These are phyloP conservation scores for Frankliniella intonsa DNA, from an alignment of 2,888 invertebrate genomes.

Conservation along the genomic window DNA sequence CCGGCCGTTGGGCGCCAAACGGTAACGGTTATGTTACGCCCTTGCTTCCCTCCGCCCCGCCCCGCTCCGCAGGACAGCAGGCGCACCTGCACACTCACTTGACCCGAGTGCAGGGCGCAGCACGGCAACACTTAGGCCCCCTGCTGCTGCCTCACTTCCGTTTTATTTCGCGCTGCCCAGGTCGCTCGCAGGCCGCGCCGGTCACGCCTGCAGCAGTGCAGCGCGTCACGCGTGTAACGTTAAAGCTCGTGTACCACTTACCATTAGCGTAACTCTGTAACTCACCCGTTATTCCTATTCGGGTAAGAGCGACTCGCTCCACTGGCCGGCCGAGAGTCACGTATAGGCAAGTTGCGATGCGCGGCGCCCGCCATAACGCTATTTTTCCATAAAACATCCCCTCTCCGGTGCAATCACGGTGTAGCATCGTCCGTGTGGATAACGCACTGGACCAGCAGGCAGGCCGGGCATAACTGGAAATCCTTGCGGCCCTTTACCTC, in stretches of 20 bases:
- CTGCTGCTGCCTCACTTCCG: not conserved
- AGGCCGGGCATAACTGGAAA: not conserved
- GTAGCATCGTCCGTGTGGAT: not conserved
- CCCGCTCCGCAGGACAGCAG: not conserved
- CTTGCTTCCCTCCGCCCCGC: not conserved
- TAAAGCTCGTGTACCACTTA: not conserved
- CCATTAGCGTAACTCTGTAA: not conserved
- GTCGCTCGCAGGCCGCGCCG: not conserved
- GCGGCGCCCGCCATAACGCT: too few relatives aligned
- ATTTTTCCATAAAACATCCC: too few relatives aligned
- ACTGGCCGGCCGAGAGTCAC: too few relatives aligned
- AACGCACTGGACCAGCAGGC: not conserved
- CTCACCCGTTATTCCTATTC: too few relatives aligned
- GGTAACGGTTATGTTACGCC: constrained; percentile 14
- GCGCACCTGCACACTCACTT: constrained; percentile 17
- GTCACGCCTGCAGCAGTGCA: not conserved
- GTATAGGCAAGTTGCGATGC: too few relatives aligned
- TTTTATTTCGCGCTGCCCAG: not conserved
- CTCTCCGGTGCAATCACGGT: too few relatives aligned
- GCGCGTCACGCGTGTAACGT: not conserved
- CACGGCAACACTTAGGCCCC: not conserved
- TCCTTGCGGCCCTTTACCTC: not conserved
- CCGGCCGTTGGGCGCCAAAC: constrained; percentile 9
- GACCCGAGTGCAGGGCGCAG: not conserved
- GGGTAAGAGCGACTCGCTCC: too few relatives aligned